Percentiles rank a stretch among this genome's conserved stretches.
Conservation (phyloP, 2,113 vertebrate species). For the Gymnarchus niloticus region DNA sequence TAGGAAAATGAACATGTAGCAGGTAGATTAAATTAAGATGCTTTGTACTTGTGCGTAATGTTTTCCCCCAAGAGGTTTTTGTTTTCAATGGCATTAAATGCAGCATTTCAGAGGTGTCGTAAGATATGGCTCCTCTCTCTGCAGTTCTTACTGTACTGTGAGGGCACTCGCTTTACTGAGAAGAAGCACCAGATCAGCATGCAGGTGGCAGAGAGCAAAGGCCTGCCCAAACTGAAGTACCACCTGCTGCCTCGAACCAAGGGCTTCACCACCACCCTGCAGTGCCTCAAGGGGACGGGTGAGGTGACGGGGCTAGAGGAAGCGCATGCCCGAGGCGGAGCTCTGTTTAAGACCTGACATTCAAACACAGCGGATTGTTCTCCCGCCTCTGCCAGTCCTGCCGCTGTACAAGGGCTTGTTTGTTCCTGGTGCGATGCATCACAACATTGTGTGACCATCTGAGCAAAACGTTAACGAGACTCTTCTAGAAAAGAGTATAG, state of each 20-base stretch:
- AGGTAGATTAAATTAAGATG: not conserved
- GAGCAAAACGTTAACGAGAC: not conserved
- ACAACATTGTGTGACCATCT: not conserved
- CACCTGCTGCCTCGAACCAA: constrained; percentile 92
- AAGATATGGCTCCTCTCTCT: not conserved
- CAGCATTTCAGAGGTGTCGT: not conserved
- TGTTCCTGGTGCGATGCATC: not conserved
- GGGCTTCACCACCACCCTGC: constrained; percentile 93
- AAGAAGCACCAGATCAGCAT: constrained; percentile 96
- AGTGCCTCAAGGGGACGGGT: constrained; percentile 94
- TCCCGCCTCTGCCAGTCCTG: not conserved
- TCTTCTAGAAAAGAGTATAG: not conserved
- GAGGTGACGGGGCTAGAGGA: constrained; percentile 10
- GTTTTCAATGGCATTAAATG: no score
- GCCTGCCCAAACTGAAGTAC: constrained; percentile 86
- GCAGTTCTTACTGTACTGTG: constrained; percentile 93
- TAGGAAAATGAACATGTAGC: not conserved
- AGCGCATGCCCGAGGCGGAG: not conserved
- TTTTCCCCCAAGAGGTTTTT: no score
- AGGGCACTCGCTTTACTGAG: constrained; percentile 95
- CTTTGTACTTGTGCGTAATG: no score
- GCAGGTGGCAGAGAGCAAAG: constrained; percentile 90
- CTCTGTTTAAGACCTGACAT: not conserved
- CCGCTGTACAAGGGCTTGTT: not conserved
- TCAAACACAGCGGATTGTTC: not conserved